Evolutionary conservation across 2,113 vertebrate species (phyloP), one percentile per base, ranked within the genome.

Genomic region (Sula dactylatra): DNA sequence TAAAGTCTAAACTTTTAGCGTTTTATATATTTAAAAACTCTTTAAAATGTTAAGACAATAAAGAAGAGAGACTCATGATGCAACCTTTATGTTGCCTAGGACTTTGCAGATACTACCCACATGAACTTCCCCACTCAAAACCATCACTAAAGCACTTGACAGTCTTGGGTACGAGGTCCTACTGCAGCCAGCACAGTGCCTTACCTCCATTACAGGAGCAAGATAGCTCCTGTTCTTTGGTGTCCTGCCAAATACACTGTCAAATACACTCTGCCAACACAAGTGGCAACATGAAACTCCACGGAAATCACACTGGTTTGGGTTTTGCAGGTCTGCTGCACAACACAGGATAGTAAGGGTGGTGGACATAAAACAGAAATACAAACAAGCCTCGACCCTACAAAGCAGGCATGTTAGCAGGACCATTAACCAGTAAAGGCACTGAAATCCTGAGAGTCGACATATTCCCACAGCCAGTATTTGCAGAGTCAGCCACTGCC

Each of bases 181-280:
- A 6, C 77, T 50, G 74, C 67, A 81, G 34, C n/a, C 25, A 74
- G 66, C 71, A 56, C 44, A 17, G 14, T 11, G 19, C 74, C 70
- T 40, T 38, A 59, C 49, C 70, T 89, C 47, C 91, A 40, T 12
- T 7, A 31, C 17, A 42, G n/a, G n/a, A n/a, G 58, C 74, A 81
- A 94, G 94, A 62, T 8, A 76, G 81, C 56, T 96, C 81, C 66
- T 94, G 93, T 10, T 54, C 77, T 69, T 29, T 93, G 84, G 94
- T 93, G 91, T 62, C 74, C 66, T 84, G 93, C 92, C 97, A 96
- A 40, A 27, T 19, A 50, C 16, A 34, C 56, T 72, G 69, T 61
- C 82, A 86, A 86, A 84, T 6, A 45, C 0, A 21, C 54, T 3
- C 1, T 24, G 78, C 78, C 93, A 93, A 74, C 52, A 40, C 82